Percentiles rank a stretch among this genome's conserved stretches.
Conservation (phyloP, 53 echinoderm and acorn worm species). For the Crossaster papposus region DNA sequence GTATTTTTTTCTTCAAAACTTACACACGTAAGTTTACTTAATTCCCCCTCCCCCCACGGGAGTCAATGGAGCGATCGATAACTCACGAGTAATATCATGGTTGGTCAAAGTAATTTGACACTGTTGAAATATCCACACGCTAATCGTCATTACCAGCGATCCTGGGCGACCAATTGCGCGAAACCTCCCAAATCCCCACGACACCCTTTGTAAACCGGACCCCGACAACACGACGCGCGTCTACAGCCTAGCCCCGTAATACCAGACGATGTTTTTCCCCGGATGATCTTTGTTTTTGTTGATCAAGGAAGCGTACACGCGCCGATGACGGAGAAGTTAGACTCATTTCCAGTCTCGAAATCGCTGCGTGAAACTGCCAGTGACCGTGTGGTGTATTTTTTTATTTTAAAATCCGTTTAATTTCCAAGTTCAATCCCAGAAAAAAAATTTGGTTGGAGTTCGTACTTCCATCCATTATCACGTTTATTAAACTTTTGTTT, state of each 20-base stretch:
- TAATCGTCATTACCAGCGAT: background rate
- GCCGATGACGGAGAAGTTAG: background rate
- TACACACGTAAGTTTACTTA: too few relatives aligned
- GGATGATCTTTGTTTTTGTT: background rate
- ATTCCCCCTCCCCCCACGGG: too few relatives aligned
- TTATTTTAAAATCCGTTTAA: background rate
- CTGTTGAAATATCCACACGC: background rate
- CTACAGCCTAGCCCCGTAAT: slow-evolving; percentile 28
- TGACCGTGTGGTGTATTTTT: too few relatives aligned
- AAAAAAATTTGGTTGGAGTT: too few relatives aligned
- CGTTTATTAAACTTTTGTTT: too few relatives aligned
- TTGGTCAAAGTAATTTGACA: background rate
- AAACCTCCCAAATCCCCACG: background rate
- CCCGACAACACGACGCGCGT: background rate
- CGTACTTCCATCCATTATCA: too few relatives aligned
- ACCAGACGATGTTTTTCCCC: background rate
- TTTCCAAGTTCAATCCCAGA: too few relatives aligned
- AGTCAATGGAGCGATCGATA: too few relatives aligned
- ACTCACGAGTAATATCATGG: background rate
- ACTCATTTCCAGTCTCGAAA: background rate
- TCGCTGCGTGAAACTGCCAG: too few relatives aligned
- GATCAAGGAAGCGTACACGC: slow-evolving; percentile 1
- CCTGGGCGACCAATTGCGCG: background rate
- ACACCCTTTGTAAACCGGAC: background rate
- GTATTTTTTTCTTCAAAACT: too few relatives aligned